These are phyloP conservation scores for Eristalis pertinax DNA, from an alignment of 2,888 invertebrate genomes.

Conservation along the genomic window DNA sequence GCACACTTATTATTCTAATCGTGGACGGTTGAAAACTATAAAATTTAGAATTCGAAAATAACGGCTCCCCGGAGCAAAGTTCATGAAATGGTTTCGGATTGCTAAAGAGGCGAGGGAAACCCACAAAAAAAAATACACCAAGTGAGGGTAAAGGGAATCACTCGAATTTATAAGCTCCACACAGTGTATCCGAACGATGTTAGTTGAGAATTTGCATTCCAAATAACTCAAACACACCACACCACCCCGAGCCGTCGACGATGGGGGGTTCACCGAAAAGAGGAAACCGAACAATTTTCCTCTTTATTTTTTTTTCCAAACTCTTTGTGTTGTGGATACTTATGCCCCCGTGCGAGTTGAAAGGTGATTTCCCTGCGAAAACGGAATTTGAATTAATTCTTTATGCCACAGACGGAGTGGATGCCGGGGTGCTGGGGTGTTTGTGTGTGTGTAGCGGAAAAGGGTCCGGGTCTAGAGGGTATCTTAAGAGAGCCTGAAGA, in stretches of 20 bases:
- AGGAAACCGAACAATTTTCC: conserved; percentile 49
- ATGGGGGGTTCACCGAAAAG: not conserved
- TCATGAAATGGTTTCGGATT: conserved; percentile 49
- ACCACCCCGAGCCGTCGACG: not conserved
- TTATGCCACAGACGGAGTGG: not conserved
- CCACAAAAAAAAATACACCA: not conserved
- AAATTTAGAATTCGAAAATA: conserved; percentile 67
- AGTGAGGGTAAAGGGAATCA: not conserved
- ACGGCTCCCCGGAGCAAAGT: conserved; percentile 66
- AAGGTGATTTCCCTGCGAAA: conserved; percentile 40
- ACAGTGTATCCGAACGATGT: conserved; percentile 25
- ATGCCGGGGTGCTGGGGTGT: too few relatives aligned
- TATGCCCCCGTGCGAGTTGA: conserved; percentile 40
- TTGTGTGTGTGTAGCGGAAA: not conserved
- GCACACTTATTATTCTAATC: conserved; percentile 67
- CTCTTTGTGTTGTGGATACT: conserved; percentile 43
- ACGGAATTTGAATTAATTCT: conserved; percentile 66
- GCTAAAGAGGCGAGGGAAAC: not conserved
- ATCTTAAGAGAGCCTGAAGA: not conserved
- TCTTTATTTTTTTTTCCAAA: conserved; percentile 14
- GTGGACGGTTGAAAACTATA: conserved; percentile 64
- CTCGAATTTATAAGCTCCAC: conserved; percentile 47
- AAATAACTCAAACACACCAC: conserved; percentile 62
- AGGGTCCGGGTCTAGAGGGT: not conserved
- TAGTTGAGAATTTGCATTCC: conserved; percentile 62